Conservation (phyloP, 2,888 invertebrate genomes). For the Himalopsyche kuldschensis region DNA sequence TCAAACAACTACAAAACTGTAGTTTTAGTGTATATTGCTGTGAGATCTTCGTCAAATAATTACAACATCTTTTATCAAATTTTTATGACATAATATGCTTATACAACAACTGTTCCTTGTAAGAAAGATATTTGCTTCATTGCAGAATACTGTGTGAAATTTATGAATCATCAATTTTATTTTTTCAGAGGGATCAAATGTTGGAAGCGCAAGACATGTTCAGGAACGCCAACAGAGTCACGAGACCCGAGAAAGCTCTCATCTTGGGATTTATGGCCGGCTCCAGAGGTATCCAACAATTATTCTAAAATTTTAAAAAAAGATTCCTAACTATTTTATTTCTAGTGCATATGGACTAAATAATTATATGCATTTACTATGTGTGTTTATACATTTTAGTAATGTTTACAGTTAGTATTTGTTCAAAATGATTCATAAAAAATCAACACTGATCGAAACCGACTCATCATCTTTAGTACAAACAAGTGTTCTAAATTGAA, state of each 20-base stretch:
- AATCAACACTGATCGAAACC: no score
- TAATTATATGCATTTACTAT: no score
- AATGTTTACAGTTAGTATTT: neutral
- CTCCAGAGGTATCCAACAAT: slow-evolving; percentile 69
- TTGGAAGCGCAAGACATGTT: slow-evolving; percentile 98
- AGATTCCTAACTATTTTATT: no score
- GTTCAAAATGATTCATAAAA: neutral
- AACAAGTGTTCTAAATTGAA: no score
- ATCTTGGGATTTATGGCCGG: slow-evolving; percentile 99
- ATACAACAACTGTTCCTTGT: no score
- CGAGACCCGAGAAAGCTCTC: slow-evolving; percentile 93
- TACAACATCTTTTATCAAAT: no score
- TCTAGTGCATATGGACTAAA: no score
- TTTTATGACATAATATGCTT: no score
- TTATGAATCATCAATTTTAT: neutral
- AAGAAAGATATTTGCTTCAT: no score
- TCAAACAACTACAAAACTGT: neutral
- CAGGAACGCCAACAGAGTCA: slow-evolving; percentile 92
- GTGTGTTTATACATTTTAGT: neutral
- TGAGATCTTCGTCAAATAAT: no score
- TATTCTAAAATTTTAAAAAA: no score
- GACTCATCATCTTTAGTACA: no score
- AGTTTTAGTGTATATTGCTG: neutral
- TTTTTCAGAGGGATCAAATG: slow-evolving; percentile 87
- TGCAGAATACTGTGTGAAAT: neutral